These are phyloP conservation scores for Suricata suricatta DNA, from an alignment of 2,113 vertebrate genomes.

Conservation along the genomic window DNA sequence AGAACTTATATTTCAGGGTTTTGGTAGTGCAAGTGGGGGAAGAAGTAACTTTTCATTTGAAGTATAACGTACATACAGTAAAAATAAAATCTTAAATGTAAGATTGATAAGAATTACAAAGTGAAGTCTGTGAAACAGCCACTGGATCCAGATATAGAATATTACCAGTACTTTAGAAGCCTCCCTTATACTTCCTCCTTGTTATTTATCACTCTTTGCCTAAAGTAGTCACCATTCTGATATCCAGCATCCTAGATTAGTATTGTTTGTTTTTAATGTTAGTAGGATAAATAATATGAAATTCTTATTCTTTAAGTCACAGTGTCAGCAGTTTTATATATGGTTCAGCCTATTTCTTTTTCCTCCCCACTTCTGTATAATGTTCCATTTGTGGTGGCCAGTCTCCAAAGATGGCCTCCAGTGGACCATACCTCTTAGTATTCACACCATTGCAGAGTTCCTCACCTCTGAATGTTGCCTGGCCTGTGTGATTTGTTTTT, in stretches of 20 bases:
- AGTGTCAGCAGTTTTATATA: neutral
- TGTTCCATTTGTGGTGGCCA: neutral
- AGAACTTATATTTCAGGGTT: neutral
- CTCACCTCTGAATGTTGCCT: neutral
- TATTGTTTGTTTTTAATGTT: neutral
- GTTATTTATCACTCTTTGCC: neutral
- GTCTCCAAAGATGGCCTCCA: neutral
- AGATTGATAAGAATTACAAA: neutral
- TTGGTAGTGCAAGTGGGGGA: neutral
- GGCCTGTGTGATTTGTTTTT: neutral
- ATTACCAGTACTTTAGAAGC: neutral
- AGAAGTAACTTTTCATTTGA: constrained; percentile 9
- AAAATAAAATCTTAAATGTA: neutral
- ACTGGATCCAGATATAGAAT: neutral
- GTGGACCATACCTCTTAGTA: neutral
- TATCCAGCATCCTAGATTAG: neutral
- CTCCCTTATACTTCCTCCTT: neutral
- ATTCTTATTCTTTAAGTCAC: neutral
- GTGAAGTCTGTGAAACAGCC: neutral
- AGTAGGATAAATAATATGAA: neutral
- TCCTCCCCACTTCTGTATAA: neutral
- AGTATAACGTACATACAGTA: neutral
- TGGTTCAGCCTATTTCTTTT: neutral
- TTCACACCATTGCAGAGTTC: neutral
- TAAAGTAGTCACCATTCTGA: neutral